These are phyloP conservation scores for Macroramphosus scolopax DNA, from an alignment of 2,797 vertebrate species.

Conservation along the genomic window DNA sequence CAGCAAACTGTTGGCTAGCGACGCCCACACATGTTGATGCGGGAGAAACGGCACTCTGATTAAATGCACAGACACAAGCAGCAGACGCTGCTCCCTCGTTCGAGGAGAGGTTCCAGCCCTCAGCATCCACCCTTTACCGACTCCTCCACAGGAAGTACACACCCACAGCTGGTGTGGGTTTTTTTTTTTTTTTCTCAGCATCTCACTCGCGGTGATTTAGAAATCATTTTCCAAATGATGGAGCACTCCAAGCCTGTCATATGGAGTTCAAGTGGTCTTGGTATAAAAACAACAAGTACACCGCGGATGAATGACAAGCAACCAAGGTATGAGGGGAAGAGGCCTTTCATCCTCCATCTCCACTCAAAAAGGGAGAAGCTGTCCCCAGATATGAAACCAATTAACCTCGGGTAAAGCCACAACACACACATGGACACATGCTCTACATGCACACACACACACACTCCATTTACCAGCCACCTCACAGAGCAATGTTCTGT, in stretches of 20 bases:
- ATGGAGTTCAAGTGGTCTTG: slow-evolving; percentile 37
- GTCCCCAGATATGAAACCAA: slow-evolving; percentile 58
- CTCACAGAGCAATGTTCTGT: slow-evolving; percentile 54
- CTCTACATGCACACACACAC: background rate
- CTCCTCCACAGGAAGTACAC: slow-evolving; percentile 12
- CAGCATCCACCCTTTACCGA: slow-evolving; percentile 18
- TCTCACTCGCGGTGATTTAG: slow-evolving; percentile 28
- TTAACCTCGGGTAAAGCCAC: slow-evolving; percentile 47
- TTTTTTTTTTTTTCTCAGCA: slow-evolving; percentile 11
- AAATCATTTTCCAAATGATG: slow-evolving; percentile 52
- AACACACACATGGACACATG: slow-evolving; percentile 13
- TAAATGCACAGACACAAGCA: slow-evolving; percentile 36
- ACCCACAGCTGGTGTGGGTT: slow-evolving; percentile 34
- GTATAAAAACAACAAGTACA: slow-evolving; percentile 28
- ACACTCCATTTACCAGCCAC: slow-evolving; percentile 30
- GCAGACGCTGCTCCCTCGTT: slow-evolving; percentile 13
- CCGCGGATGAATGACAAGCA: slow-evolving; percentile 46
- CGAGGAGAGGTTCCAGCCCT: slow-evolving; percentile 27
- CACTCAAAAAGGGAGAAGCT: slow-evolving; percentile 37
- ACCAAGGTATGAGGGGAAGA: slow-evolving; percentile 27
- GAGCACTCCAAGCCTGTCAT: slow-evolving; percentile 30
- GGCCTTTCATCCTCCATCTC: slow-evolving; percentile 48
- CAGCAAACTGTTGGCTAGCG: slow-evolving; percentile 36
- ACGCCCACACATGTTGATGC: slow-evolving; percentile 37
- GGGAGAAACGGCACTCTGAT: slow-evolving; percentile 30